Base-by-base conservation (phyloP, 2,113 vertebrate species). In the Hippocampus zosterae region DNA sequence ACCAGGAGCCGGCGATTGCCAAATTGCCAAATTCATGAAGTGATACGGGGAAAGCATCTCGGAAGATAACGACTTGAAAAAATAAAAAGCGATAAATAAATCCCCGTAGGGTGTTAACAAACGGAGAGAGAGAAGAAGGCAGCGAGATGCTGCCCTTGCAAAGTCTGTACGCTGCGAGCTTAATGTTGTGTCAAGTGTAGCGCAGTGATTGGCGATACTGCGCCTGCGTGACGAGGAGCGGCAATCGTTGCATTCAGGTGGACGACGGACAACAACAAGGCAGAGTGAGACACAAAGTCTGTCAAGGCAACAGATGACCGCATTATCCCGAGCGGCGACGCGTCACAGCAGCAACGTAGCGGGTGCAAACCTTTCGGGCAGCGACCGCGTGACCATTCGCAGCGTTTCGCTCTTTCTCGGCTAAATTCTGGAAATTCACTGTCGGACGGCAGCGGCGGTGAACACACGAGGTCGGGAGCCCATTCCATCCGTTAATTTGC, bases 261-360 rank as follows among this genome's bases (percentile, higher is more conserved):
- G 79, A 76, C 71, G 79, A 76, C 71, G 66, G 81, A 84, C 55
- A 33, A 60, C 27, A 33, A 29, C 57, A 19, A 71, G 57, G 65
- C 8, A 37, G 69, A 59, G 67, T 37, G 74, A 83, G 75, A 86
- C 76, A 18, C 84, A 89, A 71, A 75, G 81, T 80, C 85, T 85
- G 87, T 88, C 87, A 89, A 80, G 76, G 78, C 80, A 85, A 89
- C 85, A 77, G 85, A 88, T 81, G 85, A 87, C 77, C 44, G 74
- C 87, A 90, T 90, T 90, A 90, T 87, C 81, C 77, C 5, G 41
- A 69, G 81, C 80, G 87, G 86, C 77, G 86, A 83, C 15, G 85
- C 89, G 77, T 87, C 42, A 66, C 82, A 15, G 4, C 69, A 65
- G 72, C 62, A 71, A n/a, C n/a, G n/a, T n/a, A n/a, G n/a, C n/a